Evolutionary conservation across 2,113 vertebrate species (phyloP), one percentile per base, ranked within the genome.

Genomic region (Burhinus oedicnemus): DNA sequence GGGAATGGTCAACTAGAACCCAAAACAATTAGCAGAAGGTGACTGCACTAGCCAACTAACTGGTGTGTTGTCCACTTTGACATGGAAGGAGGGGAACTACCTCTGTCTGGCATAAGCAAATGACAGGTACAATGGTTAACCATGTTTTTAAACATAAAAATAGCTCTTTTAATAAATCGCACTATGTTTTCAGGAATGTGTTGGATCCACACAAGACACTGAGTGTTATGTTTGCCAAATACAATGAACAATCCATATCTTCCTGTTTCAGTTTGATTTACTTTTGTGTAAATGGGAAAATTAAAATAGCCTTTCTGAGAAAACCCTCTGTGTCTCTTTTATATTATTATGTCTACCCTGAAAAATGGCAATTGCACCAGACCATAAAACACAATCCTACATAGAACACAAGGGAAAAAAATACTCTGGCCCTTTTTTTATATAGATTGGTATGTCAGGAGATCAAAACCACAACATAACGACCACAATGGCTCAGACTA

Each of bases 301-400:
- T 82, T 81, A 87, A 87, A 94, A 84, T 45, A 82, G 25, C 20
- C 12, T 93, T 80, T 87, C 42, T 82, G 65, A 85, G 44, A 89
- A 85, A 92, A 57, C 13, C 30, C 6, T 84, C 6, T 70, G 27
- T 61, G 26, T 83, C 25, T 88, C 23, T 93, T 78, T 58, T 61
- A 32, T n/a, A 21, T 85, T 78, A 70, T 36, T 82, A 16, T 36
- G 25, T 68, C 40, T 88, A 40, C 16, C 29, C 9, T 88, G 64
- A 89, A 64, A 91, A 94, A 69, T 23, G 9, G 9, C 44, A 47
- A 27, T 74, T 49, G 30, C 23, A 36, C 30, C 0, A 0, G 6
- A 77, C 54, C 45, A 49, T 65, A 87, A 93, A 94, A 54, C 32
- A 65, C 10, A 87, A 44, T 69, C 34, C 22, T 87, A 64, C 40